These are phyloP conservation scores for Bucco capensis DNA, from an alignment of 2,113 vertebrate species.

Conservation along the genomic window DNA sequence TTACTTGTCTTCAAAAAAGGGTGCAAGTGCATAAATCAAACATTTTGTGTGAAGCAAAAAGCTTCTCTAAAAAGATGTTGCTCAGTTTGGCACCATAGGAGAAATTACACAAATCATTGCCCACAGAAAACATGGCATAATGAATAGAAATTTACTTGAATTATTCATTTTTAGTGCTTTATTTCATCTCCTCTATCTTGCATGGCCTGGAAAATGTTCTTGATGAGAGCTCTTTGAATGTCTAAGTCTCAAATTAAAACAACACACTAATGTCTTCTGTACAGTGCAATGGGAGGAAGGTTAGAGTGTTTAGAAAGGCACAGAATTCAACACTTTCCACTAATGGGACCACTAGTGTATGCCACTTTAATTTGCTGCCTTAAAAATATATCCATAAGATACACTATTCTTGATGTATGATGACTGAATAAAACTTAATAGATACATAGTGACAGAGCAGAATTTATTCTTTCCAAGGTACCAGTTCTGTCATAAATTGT, in stretches of 20 bases:
- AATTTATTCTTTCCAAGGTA: slow-evolving; percentile 23
- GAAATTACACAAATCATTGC: slow-evolving; percentile 65
- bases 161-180: slow-evolving; percentile 70
- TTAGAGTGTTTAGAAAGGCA: slow-evolving; percentile 23
- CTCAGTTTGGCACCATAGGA: background rate
- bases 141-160: slow-evolving; percentile 68
- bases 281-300: background rate
- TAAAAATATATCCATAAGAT: background rate
- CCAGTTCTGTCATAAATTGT: background rate
- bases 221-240: slow-evolving; percentile 21
- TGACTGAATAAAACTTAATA: background rate
- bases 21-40: slow-evolving; percentile 60
- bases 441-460: background rate
- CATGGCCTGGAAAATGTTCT: slow-evolving; percentile 39
- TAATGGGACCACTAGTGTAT: slow-evolving; percentile 34
- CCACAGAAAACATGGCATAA: slow-evolving; percentile 22
- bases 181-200: slow-evolving; percentile 52
- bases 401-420: background rate
- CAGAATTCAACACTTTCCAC: background rate
- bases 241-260: slow-evolving; percentile 55
- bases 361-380: slow-evolving; percentile 13
- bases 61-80: background rate
- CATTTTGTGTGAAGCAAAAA: slow-evolving; percentile 45
- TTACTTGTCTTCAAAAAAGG: slow-evolving; percentile 31
- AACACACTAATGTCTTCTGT: slow-evolving; percentile 18